These are phyloP conservation scores for Papilio gigon DNA, from an alignment of 2,888 invertebrate species.

Conservation along the genomic window DNA sequence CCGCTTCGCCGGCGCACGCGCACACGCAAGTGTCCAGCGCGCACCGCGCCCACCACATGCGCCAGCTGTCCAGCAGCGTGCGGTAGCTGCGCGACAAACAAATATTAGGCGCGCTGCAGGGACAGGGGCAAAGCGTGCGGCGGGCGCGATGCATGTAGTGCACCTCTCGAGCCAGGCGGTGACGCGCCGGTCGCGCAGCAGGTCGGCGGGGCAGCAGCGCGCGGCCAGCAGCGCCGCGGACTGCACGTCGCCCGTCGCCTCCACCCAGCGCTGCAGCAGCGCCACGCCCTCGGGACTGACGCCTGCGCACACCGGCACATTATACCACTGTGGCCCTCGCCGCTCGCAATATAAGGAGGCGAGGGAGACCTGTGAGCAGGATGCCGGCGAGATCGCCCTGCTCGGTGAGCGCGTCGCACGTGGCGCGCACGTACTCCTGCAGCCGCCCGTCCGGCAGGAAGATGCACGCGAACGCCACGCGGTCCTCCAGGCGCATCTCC, in stretches of 20 bases:
- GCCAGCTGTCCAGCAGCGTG: constrained; percentile 93
- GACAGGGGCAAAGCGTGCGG: no score
- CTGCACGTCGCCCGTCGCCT: constrained; percentile 94
- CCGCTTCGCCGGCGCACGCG: constrained; percentile 82
- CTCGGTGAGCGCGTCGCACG: constrained; percentile 86
- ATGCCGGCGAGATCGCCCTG: constrained; percentile 93
- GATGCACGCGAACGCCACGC: constrained; percentile 95
- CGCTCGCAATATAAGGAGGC: no score
- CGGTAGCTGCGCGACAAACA: constrained; percentile 86
- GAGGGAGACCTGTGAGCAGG: constrained; percentile 86
- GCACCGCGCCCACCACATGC: constrained; percentile 94
- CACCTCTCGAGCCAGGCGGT: constrained; percentile 87
- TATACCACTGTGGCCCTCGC: background rate
- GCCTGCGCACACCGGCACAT: constrained; percentile 68
- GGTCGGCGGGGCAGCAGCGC: constrained; percentile 88
- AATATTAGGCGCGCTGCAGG: background rate
- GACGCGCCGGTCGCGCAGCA: constrained; percentile 85
- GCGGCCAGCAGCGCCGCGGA: constrained; percentile 92
- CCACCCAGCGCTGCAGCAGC: constrained; percentile 93
- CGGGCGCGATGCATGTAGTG: constrained; percentile 67
- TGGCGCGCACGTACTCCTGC: constrained; percentile 88
- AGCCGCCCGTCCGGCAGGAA: constrained; percentile 92
- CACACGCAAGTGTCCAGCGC: constrained; percentile 92
- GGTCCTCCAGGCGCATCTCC: constrained; percentile 92
- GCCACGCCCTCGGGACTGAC: constrained; percentile 88